A percentile compares a stretch with the other conserved stretches of the same genome.
phyloP scores from a whole-genome alignment of 2,888 invertebrate species.

The Himalopsyche japonica region DNA sequence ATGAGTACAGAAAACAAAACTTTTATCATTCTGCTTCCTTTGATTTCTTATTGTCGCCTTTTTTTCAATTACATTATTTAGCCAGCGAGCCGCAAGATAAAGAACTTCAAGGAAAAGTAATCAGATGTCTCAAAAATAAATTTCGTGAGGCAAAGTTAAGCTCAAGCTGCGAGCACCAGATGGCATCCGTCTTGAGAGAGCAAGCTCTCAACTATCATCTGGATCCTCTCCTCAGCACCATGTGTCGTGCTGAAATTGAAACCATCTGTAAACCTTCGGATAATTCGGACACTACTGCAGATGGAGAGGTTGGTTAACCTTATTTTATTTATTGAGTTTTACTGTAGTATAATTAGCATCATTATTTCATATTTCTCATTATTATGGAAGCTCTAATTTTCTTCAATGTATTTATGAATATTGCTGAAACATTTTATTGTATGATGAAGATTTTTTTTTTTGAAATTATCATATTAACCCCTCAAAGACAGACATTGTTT shows the following conservation, averaged over 20 bases:
- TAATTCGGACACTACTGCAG: slow-evolving; percentile 53
- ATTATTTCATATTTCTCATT: no score
- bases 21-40: no score
- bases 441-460: no score
- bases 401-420: no score
- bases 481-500: no score
- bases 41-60: no score
- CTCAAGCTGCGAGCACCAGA: slow-evolving; percentile 77
- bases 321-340: not conserved
- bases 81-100: slow-evolving; percentile 63
- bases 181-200: slow-evolving; percentile 80
- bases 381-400: no score
- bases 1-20: no score
- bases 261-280: slow-evolving; percentile 63
- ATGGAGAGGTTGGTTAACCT: slow-evolving; percentile 52
- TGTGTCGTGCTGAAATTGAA: slow-evolving; percentile 76
- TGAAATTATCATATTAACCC: no score
- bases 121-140: slow-evolving; percentile 81
- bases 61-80: slow-evolving; percentile 43
- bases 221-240: slow-evolving; percentile 81
- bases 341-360: no score
- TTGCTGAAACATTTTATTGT: no score
- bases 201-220: slow-evolving; percentile 89
- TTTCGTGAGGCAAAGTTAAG: slow-evolving; percentile 76
- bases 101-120: slow-evolving; percentile 80